A percentile compares a stretch with the other conserved stretches of the same genome.
Evolutionary conservation across 2,797 vertebrate species (phyloP).

Genomic region (Sparidentex hasta): DNA sequence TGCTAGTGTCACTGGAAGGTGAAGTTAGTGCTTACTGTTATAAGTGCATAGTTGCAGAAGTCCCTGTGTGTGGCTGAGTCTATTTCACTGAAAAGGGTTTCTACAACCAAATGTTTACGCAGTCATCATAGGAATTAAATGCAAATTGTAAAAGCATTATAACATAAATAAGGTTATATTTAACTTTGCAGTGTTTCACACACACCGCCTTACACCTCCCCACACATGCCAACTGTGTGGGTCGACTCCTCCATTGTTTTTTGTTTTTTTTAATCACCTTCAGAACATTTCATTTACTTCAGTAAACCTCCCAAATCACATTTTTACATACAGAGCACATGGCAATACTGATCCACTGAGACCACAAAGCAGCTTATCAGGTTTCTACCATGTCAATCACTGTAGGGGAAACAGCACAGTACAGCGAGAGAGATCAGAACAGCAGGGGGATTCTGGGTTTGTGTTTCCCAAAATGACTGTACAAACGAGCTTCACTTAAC

Average conservation of each 20-base stretch:
- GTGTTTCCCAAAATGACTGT: slow-evolving; percentile 62
- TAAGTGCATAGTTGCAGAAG: slow-evolving; percentile 37
- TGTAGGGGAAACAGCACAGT: slow-evolving; percentile 60
- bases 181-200: slow-evolving; percentile 15
- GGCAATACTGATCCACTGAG: slow-evolving; percentile 64
- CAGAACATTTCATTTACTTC: slow-evolving; percentile 26
- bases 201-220: slow-evolving; percentile 11
- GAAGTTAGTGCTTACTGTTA: slow-evolving; percentile 18
- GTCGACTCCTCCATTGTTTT: background rate
- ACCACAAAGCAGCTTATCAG: slow-evolving; percentile 62
- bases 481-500: slow-evolving; percentile 46
- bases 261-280: background rate
- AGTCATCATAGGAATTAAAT: slow-evolving; percentile 8
- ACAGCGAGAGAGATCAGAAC: slow-evolving; percentile 57
- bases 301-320: slow-evolving; percentile 45
- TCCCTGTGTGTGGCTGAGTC: slow-evolving; percentile 16
- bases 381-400: slow-evolving; percentile 63
- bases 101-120: slow-evolving; percentile 27
- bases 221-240: slow-evolving; percentile 9
- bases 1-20: slow-evolving; percentile 18
- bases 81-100: slow-evolving; percentile 15
- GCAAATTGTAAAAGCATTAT: slow-evolving; percentile 26
- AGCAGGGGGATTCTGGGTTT: slow-evolving; percentile 40
- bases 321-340: slow-evolving; percentile 63
- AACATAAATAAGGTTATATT: slow-evolving; percentile 36